Conservation (phyloP, 2,888 invertebrate genomes). For the Scaptomyza cyrtandrae region DNA sequence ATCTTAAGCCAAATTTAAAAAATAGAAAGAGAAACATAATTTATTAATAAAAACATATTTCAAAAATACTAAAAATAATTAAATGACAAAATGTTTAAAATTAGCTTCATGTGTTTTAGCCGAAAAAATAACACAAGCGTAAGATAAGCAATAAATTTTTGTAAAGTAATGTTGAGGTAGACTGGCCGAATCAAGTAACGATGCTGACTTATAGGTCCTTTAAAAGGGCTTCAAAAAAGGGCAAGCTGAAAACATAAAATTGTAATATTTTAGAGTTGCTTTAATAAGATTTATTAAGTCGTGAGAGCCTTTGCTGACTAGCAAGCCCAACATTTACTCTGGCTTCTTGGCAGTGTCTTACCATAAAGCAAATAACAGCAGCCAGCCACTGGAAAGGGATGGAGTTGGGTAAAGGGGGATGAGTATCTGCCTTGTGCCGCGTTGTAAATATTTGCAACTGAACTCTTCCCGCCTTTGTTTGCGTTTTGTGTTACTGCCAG, state of each 20-base stretch:
- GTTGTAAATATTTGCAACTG: conserved; percentile 77
- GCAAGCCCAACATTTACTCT: conserved; percentile 50
- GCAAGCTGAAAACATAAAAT: conserved; percentile 18
- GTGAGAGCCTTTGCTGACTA: conserved; percentile 29
- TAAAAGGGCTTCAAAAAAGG: conserved; percentile 5
- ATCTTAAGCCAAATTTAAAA: no score
- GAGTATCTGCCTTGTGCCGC: conserved; percentile 39
- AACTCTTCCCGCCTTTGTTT: conserved; percentile 75
- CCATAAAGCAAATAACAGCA: conserved; percentile 55
- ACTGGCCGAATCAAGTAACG: conserved; percentile 27
- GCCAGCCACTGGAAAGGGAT: neutral
- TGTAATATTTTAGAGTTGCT: conserved; percentile 69
- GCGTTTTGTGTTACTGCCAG: conserved; percentile 59
- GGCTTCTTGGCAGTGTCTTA: conserved; percentile 57
- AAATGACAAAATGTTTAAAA: neutral
- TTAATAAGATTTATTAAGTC: conserved; percentile 79
- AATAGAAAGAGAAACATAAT: no score
- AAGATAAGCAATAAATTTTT: conserved; percentile 50
- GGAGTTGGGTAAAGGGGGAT: neutral
- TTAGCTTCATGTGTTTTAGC: neutral
- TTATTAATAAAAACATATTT: neutral
- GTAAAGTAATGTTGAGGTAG: conserved; percentile 47
- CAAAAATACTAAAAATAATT: neutral
- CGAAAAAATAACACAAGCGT: neutral
- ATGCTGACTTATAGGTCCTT: conserved; percentile 18